Base-by-base conservation (phyloP, 1,140 invertebrate genomes). In the Drosophila nigromelanica region DNA sequence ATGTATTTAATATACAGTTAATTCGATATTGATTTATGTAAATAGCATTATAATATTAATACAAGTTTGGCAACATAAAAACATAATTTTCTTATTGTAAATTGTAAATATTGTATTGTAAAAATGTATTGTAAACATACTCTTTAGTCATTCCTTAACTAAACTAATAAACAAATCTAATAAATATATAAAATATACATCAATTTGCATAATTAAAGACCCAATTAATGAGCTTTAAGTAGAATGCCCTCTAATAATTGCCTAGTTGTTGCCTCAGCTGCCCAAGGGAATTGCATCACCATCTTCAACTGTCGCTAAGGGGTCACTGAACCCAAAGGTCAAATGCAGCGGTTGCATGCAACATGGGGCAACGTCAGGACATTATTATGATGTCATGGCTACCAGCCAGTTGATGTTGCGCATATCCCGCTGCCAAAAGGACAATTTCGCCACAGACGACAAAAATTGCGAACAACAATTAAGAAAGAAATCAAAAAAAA, bases 301-400 rank as follows among this genome's bases (percentile, higher is more conserved):
- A 43, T 67, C 50, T 43, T 47, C 52, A 48, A 62, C 37, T 47
- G 51, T 18, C 21, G 50, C 35, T 35, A 33, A 35, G 43, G 48
- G 80, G 56, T 86, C 85, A 78, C 54, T 70, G 81, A 80, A 85
- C 81, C 40, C 78, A 85, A 85, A 85, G 81, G 81, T 85, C 81
- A 85, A 74, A 61, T 77, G 67, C 75, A 55, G 21, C 48, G 24
- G 54, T 42, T 39, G 54, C 39, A 56, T 59, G 55, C 62, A 51
- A 40, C 50, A 51, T 52, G 54, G 27, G 33, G 45, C 55, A 37
- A 6, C 5, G 24, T 12, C 21, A 15, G 27, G 24, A 58, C 24
- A 11, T 4, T 30, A 48, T 42, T 68, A 82, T 83, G 80, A 85
- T 77, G 74, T 86, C 81, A 85, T 85, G 77, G 69, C 67, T 69